These are phyloP conservation scores for Lycocorax pyrrhopterus DNA, from an alignment of 2,113 vertebrate species.

Conservation along the genomic window DNA sequence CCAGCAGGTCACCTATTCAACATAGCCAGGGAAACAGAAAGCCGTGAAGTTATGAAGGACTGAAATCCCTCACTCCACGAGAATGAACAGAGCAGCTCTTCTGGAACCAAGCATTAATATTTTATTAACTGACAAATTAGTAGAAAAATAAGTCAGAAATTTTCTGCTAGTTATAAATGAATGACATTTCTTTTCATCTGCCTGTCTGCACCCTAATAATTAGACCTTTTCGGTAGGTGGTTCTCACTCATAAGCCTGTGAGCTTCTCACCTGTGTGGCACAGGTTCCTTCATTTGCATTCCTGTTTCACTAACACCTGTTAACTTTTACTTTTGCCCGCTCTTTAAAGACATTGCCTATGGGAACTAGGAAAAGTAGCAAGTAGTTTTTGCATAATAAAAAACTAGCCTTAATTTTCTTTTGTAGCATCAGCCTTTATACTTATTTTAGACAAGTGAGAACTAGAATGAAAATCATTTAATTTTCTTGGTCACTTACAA, in stretches of 20 bases:
- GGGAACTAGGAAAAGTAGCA: neutral
- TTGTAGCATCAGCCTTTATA: neutral
- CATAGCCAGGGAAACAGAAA: neutral
- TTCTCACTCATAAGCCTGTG: neutral
- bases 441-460: neutral
- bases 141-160: neutral
- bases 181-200: neutral
- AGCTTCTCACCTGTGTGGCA: neutral
- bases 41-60: neutral
- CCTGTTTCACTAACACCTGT: neutral
- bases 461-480: neutral
- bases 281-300: neutral
- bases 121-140: neutral
- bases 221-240: neutral
- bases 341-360: neutral
- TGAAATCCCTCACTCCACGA: neutral
- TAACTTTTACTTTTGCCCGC: neutral
- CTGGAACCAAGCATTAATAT: neutral
- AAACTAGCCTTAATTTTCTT: neutral
- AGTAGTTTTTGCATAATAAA: neutral
- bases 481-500: neutral
- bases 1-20: neutral
- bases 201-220: neutral
- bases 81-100: neutral
- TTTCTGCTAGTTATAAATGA: neutral